These are phyloP conservation scores for Hafferia zeledoni DNA, from an alignment of 2,797 vertebrate genomes.

Conservation along the genomic window DNA sequence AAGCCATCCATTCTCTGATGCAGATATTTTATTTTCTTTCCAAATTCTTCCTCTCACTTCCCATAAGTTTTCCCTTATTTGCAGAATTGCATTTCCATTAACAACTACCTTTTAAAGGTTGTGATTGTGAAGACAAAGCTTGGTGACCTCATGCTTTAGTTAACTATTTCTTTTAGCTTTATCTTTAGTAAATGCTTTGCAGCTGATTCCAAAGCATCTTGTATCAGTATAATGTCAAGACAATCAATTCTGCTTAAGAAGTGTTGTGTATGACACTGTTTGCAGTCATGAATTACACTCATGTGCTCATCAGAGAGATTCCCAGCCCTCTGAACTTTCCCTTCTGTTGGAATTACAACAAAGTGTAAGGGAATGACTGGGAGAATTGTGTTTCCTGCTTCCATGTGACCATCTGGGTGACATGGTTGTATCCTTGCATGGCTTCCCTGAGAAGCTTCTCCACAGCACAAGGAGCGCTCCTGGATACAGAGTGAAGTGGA, in stretches of 20 bases:
- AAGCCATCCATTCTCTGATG: neutral
- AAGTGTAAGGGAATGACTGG: neutral
- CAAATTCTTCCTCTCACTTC: neutral
- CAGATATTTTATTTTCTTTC: neutral
- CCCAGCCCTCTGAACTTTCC: neutral
- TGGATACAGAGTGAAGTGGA: rapidly evolving
- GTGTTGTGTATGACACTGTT: neutral
- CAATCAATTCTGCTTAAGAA: neutral
- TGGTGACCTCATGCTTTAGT: neutral
- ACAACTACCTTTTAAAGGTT: neutral
- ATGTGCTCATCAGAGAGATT: neutral
- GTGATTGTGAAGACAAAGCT: neutral
- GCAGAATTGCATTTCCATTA: neutral
- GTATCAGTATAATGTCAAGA: neutral
- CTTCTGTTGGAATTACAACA: neutral
- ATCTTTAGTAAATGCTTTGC: neutral
- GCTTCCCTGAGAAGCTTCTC: neutral
- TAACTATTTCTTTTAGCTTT: neutral
- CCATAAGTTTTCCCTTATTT: neutral
- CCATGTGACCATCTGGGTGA: neutral
- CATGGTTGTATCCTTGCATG: neutral
- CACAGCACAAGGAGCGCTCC: rapidly evolving
- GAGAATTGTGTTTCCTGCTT: neutral
- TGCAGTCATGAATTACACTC: neutral
- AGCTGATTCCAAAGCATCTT: neutral